Percentiles rank a stretch among this genome's conserved stretches.
Conservation (phyloP, 2,888 invertebrate genomes). For the Leptinotarsa haldemani region DNA sequence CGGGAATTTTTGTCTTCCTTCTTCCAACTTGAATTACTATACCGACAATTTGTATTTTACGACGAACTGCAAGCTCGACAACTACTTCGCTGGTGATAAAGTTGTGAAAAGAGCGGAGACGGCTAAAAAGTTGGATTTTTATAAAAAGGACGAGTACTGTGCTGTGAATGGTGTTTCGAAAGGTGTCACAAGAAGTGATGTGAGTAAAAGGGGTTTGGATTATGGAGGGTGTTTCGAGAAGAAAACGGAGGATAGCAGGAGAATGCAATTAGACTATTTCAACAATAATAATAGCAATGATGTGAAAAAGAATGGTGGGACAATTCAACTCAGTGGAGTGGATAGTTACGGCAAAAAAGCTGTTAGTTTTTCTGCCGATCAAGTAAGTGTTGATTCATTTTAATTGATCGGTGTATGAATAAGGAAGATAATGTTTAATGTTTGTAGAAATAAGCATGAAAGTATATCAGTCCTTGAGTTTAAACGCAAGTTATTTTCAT, state of each 20-base stretch:
- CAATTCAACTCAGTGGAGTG: slow-evolving; percentile 59
- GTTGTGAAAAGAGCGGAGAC: slow-evolving; percentile 47
- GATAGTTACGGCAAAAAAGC: slow-evolving; percentile 63
- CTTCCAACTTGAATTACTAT: slow-evolving; percentile 58
- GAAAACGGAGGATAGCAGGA: slow-evolving; percentile 35
- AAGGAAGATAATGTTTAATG: not conserved
- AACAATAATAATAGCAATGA: slow-evolving; percentile 50
- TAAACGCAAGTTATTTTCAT: too few relatives aligned
- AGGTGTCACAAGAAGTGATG: slow-evolving; percentile 38
- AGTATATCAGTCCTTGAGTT: too few relatives aligned
- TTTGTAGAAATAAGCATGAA: not conserved
- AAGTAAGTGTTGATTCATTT: slow-evolving; percentile 69
- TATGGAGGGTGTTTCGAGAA: slow-evolving; percentile 43
- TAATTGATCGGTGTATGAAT: not conserved
- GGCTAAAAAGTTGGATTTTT: slow-evolving; percentile 53
- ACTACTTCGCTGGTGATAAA: slow-evolving; percentile 55
- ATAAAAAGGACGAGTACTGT: slow-evolving; percentile 48
- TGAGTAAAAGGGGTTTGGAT: slow-evolving; percentile 34
- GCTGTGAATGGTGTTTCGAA: slow-evolving; percentile 39
- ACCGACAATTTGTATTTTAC: slow-evolving; percentile 58
- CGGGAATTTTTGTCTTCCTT: slow-evolving; percentile 50
- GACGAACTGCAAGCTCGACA: slow-evolving; percentile 58
- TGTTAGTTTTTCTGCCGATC: slow-evolving; percentile 67
- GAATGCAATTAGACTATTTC: slow-evolving; percentile 56
- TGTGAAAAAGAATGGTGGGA: slow-evolving; percentile 45